These are phyloP conservation scores for Poecile montanus DNA, from an alignment of 2,797 vertebrate species.

Conservation along the genomic window DNA sequence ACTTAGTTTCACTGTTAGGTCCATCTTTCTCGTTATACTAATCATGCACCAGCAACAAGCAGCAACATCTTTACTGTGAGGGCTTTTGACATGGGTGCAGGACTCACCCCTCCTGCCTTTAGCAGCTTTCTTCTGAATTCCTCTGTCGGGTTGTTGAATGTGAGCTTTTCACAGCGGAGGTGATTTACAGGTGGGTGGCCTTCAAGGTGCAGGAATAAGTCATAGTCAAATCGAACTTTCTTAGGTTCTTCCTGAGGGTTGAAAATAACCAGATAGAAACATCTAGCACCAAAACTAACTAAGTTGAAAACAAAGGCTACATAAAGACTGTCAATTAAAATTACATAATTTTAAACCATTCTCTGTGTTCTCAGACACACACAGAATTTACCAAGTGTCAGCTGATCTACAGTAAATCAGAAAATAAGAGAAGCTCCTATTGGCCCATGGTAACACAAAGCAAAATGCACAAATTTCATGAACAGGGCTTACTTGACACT, in stretches of 20 bases:
- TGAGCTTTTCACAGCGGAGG: conserved; percentile 98
- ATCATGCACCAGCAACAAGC: conserved; percentile 19
- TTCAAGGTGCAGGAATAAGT: conserved; percentile 97
- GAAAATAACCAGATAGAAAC: conserved; percentile 54
- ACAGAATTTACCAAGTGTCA: background rate
- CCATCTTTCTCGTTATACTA: background rate
- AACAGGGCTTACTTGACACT: background rate
- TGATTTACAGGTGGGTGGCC: conserved; percentile 99
- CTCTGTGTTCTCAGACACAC: background rate
- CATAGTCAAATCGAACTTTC: conserved; percentile 99
- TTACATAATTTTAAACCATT: background rate
- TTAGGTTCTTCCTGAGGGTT: conserved; percentile 94
- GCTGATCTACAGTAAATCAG: background rate
- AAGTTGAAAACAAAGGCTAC: background rate
- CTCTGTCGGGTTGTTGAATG: conserved; percentile 98
- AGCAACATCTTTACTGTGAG: background rate
- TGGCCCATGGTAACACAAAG: background rate
- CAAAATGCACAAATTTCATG: background rate
- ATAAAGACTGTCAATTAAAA: background rate
- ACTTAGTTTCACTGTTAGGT: background rate
- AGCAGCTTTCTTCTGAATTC: conserved; percentile 96
- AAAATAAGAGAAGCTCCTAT: background rate
- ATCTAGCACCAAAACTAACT: conserved; percentile 32
- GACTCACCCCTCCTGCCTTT: conserved; percentile 94
- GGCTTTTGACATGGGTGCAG: conserved; percentile 6